Conservation (phyloP, 2,888 invertebrate species). For the Polydrusus pterygomalis region DNA sequence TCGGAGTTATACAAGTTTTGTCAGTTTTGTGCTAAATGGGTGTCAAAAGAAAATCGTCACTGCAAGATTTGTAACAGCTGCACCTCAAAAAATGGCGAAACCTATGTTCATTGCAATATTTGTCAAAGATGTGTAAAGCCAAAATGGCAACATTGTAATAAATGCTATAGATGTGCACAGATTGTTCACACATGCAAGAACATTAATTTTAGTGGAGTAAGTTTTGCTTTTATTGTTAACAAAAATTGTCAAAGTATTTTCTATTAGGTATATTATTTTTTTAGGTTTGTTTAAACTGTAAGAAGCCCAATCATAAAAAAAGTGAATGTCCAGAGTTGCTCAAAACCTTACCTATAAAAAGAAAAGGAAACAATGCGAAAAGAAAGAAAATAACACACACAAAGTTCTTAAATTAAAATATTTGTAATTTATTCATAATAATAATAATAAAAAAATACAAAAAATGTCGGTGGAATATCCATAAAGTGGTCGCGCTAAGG, state of each 20-base stretch:
- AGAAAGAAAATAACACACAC: no score
- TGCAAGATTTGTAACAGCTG: constrained; percentile 84
- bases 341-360: no score
- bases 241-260: background rate
- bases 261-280: background rate
- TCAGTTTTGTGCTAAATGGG: constrained; percentile 82
- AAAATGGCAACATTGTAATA: constrained; percentile 85
- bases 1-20: constrained; percentile 82
- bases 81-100: constrained; percentile 83
- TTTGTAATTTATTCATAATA: background rate
- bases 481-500: no score
- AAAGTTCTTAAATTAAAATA: constrained; percentile 49
- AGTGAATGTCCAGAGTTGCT: no score
- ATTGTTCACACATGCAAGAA: constrained; percentile 74
- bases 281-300: constrained; percentile 77
- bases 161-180: constrained; percentile 80
- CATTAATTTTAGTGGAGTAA: constrained; percentile 65
- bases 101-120: constrained; percentile 79
- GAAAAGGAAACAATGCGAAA: no score
- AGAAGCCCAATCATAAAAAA: constrained; percentile 75
- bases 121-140: constrained; percentile 89
- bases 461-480: no score
- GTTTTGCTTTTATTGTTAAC: background rate
- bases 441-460: background rate
- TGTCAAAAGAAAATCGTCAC: constrained; percentile 81